phyloP scores from a whole-genome alignment of 2,888 invertebrate species.

The Listrodromus nycthemerus region DNA sequence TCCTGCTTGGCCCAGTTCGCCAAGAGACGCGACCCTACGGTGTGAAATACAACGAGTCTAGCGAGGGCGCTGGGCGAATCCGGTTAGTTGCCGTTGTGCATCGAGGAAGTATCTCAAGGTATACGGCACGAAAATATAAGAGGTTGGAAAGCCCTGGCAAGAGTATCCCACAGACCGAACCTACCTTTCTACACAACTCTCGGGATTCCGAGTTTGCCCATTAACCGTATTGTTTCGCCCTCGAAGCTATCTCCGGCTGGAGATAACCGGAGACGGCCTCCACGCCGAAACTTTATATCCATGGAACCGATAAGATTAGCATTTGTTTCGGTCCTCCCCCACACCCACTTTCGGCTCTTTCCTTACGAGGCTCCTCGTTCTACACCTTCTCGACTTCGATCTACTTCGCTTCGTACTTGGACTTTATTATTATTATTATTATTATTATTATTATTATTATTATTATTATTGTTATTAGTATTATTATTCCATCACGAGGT shows the following conservation, averaged over 20 bases:
- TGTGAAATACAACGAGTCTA: not conserved
- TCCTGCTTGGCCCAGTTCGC: not conserved
- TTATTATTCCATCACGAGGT: no score
- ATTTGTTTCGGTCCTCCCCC: constrained; percentile 63
- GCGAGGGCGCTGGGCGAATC: constrained; percentile 12
- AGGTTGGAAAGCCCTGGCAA: constrained; percentile 9
- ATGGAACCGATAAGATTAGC: constrained; percentile 71
- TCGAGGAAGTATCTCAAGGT: not conserved
- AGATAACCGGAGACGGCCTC: constrained; percentile 45
- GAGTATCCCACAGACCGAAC: not conserved
- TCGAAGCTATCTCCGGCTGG: constrained; percentile 65
- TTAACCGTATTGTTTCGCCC: constrained; percentile 76
- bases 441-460: no score
- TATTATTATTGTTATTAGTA: no score
- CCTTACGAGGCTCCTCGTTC: not conserved
- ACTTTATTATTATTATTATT: no score
- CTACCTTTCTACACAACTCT: constrained; percentile 33
- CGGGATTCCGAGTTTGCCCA: constrained; percentile 71
- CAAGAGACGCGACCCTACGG: not conserved
- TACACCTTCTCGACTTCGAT: constrained; percentile 5
- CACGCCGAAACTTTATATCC: constrained; percentile 70
- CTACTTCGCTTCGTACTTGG: not conserved
- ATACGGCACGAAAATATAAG: not conserved
- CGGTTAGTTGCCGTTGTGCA: constrained; percentile 22
- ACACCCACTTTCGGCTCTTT: constrained; percentile 23